Base-by-base conservation (phyloP, 2,113 vertebrate genomes). In the Trochalopteron elliotii region DNA sequence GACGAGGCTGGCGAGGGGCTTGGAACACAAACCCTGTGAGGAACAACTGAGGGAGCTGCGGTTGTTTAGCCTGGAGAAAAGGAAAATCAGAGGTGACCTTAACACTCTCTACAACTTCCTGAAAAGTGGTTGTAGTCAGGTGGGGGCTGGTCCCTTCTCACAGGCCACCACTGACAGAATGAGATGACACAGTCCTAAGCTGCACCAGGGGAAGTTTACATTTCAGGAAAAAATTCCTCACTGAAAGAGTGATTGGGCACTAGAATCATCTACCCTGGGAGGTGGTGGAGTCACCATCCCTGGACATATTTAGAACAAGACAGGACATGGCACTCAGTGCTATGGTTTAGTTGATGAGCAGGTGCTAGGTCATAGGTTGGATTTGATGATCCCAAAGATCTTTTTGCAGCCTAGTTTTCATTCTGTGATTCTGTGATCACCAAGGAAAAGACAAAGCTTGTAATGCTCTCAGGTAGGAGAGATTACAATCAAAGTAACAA, bases 21-120 rank as follows among this genome's bases (percentile, higher is more conserved):
- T 33, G 37, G 37, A 71, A 8, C 37, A 71, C 15, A 13, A 47
- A 0, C 2, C 15, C 33, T 18, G 0, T 47, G 20, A 47, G 6
- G 19, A 75, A 30, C 0, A 2, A 1, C 71, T 45, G 55, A 37
- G 25, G 42, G 25, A 59, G 55, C 40, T 30, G 40, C 33, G 40
- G 25, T 1, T 57, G 25, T 45, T 59, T 8, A 47, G 8, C 42
- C 42, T 47, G 71, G 40, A 75, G 37, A 47, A 35, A 28, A 57
- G 53, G 40, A 30, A 25, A 5, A 11, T 59, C 55, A 30, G 71
- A 39, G 25, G 19, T 23, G 11, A 18, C 25, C 11, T 47, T 37
- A 30, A 47, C 25, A 30, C 25, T 76, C 20, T 60, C 56, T 13
- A 47, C 42, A 47, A 23, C 27, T 10, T 0, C 20, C 27, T 39